These are phyloP conservation scores for Oryzias sinensis DNA, from an alignment of 2,797 vertebrate genomes.

Conservation along the genomic window DNA sequence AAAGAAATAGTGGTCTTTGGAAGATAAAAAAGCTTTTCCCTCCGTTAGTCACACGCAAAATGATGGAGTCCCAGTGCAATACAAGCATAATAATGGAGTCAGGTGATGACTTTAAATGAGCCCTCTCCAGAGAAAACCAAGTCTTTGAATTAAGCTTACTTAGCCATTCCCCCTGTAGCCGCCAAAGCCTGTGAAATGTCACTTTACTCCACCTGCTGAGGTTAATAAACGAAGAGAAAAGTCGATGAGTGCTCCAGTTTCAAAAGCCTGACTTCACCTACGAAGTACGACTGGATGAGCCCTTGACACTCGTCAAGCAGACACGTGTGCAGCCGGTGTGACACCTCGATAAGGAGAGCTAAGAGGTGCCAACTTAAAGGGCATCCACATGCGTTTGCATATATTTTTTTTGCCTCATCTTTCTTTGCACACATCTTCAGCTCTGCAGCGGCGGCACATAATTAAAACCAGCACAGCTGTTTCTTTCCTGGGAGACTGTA, in stretches of 20 bases:
- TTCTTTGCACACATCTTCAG: slow-evolving; percentile 7
- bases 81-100: slow-evolving; percentile 11
- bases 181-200: slow-evolving; percentile 1
- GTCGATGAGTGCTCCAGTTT: slow-evolving; percentile 28
- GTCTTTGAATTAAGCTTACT: slow-evolving; percentile 40
- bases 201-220: slow-evolving; percentile 1
- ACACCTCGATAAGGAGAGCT: slow-evolving; percentile 32
- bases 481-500: too few relatives aligned
- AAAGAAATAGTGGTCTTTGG: slow-evolving; percentile 45
- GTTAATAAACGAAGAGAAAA: slow-evolving; percentile 37
- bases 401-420: neutral
- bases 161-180: slow-evolving; percentile 21
- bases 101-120: slow-evolving; percentile 44
- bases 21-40: slow-evolving; percentile 46
- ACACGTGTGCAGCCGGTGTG: slow-evolving; percentile 24
- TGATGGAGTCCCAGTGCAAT: slow-evolving; percentile 28
- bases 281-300: slow-evolving; percentile 43
- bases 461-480: too few relatives aligned
- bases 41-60: slow-evolving; percentile 32
- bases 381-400: slow-evolving; percentile 7
- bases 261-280: slow-evolving; percentile 35
- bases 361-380: slow-evolving; percentile 22
- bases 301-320: slow-evolving; percentile 24
- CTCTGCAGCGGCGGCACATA: neutral
- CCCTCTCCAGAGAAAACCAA: slow-evolving; percentile 15